Evolutionary conservation across 1,140 invertebrate species (phyloP).

Genomic region (Globodera rostochiensis): DNA sequence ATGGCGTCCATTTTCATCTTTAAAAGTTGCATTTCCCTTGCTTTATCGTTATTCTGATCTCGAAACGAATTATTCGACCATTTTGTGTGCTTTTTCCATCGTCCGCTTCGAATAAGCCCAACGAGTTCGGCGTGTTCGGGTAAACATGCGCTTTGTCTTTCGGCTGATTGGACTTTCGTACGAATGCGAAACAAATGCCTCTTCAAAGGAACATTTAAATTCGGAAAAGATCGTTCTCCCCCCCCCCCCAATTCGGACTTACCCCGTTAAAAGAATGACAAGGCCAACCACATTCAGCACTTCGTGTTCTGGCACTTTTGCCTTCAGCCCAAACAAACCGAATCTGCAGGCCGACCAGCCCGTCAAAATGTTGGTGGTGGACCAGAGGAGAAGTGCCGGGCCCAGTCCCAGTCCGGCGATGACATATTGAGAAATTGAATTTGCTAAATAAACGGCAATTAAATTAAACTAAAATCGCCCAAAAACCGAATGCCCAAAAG

Average conservation of each 20-base stretch:
- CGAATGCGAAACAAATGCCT: constrained; percentile 31
- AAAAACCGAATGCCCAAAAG: constrained; percentile 31
- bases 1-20: not conserved
- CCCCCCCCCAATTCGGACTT: not conserved
- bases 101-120: not conserved
- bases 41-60: not conserved
- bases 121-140: not conserved
- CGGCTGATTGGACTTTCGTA: constrained; percentile 23
- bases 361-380: constrained; percentile 43
- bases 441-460: constrained; percentile 19
- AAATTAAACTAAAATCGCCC: not conserved
- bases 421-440: constrained; percentile 34
- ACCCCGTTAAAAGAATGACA: constrained; percentile 38
- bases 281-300: constrained; percentile 36
- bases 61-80: not conserved
- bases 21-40: not conserved
- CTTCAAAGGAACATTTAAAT: constrained; percentile 22
- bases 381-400: constrained; percentile 43
- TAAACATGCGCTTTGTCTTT: constrained; percentile 22
- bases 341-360: constrained; percentile 45
- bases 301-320: constrained; percentile 29
- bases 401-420: constrained; percentile 42
- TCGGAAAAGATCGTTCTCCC: not conserved
- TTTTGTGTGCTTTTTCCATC: not conserved
- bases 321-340: constrained; percentile 42